Evolutionary conservation across 2,888 invertebrate genomes (phyloP), one percentile per base, ranked within the genome.

Genomic region (Spodoptera littoralis): DNA sequence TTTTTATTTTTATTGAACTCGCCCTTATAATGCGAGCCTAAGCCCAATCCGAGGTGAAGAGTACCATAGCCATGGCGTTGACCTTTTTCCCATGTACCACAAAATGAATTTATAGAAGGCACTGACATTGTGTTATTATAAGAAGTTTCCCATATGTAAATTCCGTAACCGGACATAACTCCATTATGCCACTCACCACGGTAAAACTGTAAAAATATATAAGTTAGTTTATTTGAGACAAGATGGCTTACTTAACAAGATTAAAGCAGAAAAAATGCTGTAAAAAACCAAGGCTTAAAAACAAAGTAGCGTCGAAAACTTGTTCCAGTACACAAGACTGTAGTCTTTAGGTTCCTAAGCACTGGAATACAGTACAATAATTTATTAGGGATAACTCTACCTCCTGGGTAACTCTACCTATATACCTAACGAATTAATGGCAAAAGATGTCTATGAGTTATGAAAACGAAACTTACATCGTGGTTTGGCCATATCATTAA

Each of bases 401-500:
- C 18, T 18, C 18, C 18, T 18, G 1, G 18, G 18, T 18, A 18
- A 18, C 2, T 18, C 30, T 30, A 6, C 6, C 30, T 6, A 30
- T 2, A 6, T 30, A 30, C 30, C 30, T 30, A 30, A 36, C 9
- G 9, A 27, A 1, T 36, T 9, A 36, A 36, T 36, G 9, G 6
- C 36, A 36, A 2, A 36, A 36, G 6, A 22, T 60, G 11, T 13
- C 3, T 1, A 13, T 44, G 24, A n/a, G n/a, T 9, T 22, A 22
- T n/a, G 6, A 5, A n/a, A 46, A 43, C 9, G 50, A 11, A 22
- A 84, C 91, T 92, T 84, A 96, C 95, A 80, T 96, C 96, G 60
- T 95, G 94, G 84, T 96, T 96, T 1, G 94, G 89, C 96, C 96
- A 96, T 73, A 95, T 90, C 95, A 96, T 95, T 24, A 94, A 85